Conservation (phyloP, 2,113 vertebrate species). For the Puntigrus tetrazona region DNA sequence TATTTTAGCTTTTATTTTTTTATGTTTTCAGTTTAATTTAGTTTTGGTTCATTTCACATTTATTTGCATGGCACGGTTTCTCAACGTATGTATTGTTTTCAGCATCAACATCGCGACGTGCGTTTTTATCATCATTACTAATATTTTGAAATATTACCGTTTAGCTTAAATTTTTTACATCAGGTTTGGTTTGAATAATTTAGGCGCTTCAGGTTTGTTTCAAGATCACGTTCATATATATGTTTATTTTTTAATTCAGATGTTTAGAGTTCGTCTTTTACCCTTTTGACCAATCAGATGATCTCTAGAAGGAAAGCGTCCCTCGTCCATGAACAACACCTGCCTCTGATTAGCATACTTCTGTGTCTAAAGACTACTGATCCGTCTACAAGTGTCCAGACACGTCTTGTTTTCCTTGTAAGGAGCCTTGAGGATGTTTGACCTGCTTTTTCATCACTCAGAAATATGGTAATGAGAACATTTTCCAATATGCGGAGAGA, state of each 20-base stretch:
- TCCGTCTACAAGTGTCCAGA: background rate
- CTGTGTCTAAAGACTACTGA: background rate
- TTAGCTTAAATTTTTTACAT: background rate
- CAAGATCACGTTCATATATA: background rate
- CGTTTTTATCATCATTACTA: background rate
- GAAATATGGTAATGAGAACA: slow-evolving; percentile 10
- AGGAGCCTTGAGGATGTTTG: background rate
- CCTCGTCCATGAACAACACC: background rate
- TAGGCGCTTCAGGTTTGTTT: background rate
- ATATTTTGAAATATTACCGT: too few relatives aligned
- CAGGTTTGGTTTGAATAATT: background rate
- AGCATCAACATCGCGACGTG: too few relatives aligned
- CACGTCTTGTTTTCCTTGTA: background rate
- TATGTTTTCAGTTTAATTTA: too few relatives aligned
- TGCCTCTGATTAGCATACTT: background rate
- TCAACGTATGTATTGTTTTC: too few relatives aligned
- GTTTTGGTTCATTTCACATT: too few relatives aligned
- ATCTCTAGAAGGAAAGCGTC: background rate
- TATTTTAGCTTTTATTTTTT: too few relatives aligned
- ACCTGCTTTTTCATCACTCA: background rate
- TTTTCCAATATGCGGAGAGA: background rate
- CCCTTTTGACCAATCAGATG: background rate
- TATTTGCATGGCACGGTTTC: too few relatives aligned
- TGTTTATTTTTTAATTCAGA: too few relatives aligned
- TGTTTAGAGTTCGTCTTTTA: background rate